phyloP scores from a whole-genome alignment of 2,113 vertebrate genomes.

The Eudyptes chrysolophus region DNA sequence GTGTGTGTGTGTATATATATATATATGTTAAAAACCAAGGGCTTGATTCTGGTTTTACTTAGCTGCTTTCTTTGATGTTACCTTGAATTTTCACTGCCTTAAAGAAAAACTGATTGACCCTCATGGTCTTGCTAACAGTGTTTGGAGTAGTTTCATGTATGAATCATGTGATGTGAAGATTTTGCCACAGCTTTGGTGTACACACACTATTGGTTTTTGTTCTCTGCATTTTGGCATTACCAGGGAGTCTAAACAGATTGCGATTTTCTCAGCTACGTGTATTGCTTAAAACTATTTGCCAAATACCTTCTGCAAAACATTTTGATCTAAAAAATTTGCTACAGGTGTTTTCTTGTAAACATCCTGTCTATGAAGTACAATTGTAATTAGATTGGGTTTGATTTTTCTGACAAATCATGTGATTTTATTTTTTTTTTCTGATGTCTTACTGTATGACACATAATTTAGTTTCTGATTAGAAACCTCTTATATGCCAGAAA shows the following conservation, averaged over 20 bases:
- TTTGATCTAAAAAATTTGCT: background rate
- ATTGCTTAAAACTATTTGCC: background rate
- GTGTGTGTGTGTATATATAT: too few species aligned
- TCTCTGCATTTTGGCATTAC: background rate
- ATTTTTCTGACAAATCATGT: background rate
- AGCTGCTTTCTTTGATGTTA: background rate
- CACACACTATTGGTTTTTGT: background rate
- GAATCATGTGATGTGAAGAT: background rate
- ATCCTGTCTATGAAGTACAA: background rate
- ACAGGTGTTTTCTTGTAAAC: background rate
- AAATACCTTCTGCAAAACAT: background rate
- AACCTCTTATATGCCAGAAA: background rate
- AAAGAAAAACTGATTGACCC: background rate
- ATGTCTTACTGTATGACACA: background rate
- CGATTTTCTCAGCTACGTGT: background rate
- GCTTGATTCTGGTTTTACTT: background rate
- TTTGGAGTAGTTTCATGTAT: background rate
- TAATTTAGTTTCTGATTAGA: background rate
- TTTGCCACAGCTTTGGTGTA: background rate
- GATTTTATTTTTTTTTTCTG: background rate
- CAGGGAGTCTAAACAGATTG: background rate
- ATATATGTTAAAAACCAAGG: background rate
- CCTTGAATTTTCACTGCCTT: background rate
- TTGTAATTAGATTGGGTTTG: background rate
- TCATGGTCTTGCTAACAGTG: background rate